These are phyloP conservation scores for Microcaecilia unicolor DNA, from an alignment of 2,797 vertebrate genomes.

Conservation along the genomic window DNA sequence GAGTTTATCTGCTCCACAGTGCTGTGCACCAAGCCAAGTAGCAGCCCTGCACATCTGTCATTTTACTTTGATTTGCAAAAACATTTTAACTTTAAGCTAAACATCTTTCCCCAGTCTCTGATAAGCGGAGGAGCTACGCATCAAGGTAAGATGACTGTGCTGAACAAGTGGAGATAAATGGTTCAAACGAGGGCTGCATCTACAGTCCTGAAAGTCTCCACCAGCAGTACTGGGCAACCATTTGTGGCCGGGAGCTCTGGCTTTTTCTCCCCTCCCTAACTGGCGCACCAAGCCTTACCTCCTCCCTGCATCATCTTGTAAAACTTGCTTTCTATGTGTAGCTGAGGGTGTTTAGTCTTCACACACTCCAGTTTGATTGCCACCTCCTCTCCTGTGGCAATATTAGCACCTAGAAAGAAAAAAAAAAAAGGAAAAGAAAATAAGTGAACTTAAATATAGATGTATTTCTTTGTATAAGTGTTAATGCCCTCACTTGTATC, in stretches of 20 bases:
- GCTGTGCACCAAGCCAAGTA: not conserved
- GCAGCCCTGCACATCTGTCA: not conserved
- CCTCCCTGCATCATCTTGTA: constrained; percentile 99
- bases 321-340: constrained; percentile 97
- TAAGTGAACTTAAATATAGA: too few relatives aligned
- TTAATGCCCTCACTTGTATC: too few relatives aligned
- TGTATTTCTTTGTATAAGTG: too few relatives aligned
- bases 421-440: not conserved
- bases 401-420: constrained; percentile 79
- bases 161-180: too few relatives aligned
- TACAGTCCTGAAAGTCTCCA: too few relatives aligned
- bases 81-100: constrained; percentile 9
- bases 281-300: constrained; percentile 53
- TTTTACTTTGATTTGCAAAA: constrained; percentile 2
- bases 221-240: too few relatives aligned
- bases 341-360: constrained; percentile 93
- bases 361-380: constrained; percentile 96
- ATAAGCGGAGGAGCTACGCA: too few relatives aligned
- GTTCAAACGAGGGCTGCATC: too few relatives aligned
- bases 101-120: too few relatives aligned
- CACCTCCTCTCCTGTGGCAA: constrained; percentile 89
- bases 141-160: too few relatives aligned
- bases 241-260: too few relatives aligned
- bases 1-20: not conserved
- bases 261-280: not conserved